These are phyloP conservation scores for Corbicula japonica DNA, from an alignment of 2,888 invertebrate species.

Conservation along the genomic window DNA sequence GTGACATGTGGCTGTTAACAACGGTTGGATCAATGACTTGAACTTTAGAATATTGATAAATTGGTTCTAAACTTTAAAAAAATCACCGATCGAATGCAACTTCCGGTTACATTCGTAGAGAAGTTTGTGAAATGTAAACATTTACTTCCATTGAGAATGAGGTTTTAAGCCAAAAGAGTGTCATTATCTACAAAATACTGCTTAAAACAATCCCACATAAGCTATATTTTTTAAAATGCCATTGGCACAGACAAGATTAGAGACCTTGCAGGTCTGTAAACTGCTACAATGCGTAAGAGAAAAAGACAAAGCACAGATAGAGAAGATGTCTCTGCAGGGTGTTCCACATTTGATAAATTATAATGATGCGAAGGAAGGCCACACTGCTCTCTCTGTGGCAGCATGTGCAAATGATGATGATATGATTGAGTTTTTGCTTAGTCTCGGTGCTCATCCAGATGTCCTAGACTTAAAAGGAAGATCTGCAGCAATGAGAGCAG, in stretches of 20 bases:
- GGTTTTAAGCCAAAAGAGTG: no score
- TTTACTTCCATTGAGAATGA: no score
- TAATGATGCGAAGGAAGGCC: conserved; percentile 85
- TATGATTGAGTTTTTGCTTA: conserved; percentile 85
- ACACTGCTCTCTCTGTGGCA: conserved; percentile 85
- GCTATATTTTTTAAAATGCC: no score
- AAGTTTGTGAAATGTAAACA: no score
- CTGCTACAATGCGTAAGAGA: conserved; percentile 86
- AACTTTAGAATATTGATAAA: no score
- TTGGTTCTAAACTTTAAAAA: no score
- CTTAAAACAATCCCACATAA: no score
- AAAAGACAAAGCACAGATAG: conserved; percentile 83
- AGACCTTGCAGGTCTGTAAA: conserved; percentile 86
- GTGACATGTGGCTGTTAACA: no score
- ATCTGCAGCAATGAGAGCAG: conserved; percentile 86
- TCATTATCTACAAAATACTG: no score
- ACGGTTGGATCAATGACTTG: no score
- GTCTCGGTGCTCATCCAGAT: conserved; percentile 86
- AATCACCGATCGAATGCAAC: no score
- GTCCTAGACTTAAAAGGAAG: conserved; percentile 85
- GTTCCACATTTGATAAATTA: conserved; percentile 86
- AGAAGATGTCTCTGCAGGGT: conserved; percentile 85
- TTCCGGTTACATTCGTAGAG: no score
- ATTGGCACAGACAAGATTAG: conserved; percentile 84
- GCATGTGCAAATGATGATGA: conserved; percentile 85